Evolutionary conservation across 2,888 invertebrate genomes (phyloP).

Genomic region (Drosophila silvestris): DNA sequence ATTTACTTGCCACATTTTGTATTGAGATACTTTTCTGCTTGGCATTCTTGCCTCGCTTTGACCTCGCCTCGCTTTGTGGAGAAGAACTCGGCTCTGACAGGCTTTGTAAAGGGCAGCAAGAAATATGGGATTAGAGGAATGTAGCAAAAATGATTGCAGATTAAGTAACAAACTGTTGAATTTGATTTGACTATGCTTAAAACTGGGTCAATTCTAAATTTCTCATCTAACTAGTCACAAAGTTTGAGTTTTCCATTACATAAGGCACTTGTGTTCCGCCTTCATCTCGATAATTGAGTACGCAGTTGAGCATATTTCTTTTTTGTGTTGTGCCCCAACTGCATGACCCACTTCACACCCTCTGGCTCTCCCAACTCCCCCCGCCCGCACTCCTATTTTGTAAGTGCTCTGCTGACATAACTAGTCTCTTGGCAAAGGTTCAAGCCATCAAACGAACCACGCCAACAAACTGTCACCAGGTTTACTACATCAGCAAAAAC

Average conservation of each 20-base stretch:
- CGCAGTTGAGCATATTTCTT: conserved; percentile 37
- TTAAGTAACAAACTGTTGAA: conserved; percentile 48
- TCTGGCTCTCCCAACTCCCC: not conserved
- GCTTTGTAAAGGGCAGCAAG: conserved; percentile 45
- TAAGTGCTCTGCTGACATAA: conserved; percentile 64
- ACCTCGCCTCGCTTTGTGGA: conserved; percentile 32
- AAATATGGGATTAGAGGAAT: conserved; percentile 28
- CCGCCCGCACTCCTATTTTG: not conserved
- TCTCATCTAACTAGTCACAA: not conserved
- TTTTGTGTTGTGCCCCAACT: conserved; percentile 9
- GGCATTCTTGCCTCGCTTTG: conserved; percentile 44
- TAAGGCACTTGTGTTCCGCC: not conserved
- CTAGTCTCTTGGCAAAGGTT: conserved; percentile 65
- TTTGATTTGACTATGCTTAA: conserved; percentile 9
- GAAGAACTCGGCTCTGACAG: conserved; percentile 56
- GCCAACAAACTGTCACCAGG: conserved; percentile 37
- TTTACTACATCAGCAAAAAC: conserved; percentile 2
- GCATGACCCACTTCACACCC: conserved; percentile 13
- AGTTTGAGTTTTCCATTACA: not conserved
- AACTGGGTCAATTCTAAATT: conserved; percentile 15
- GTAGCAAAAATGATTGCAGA: conserved; percentile 39
- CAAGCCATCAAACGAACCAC: conserved; percentile 54
- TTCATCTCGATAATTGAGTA: conserved; percentile 48
- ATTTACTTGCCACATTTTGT: conserved; percentile 37
- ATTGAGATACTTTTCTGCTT: conserved; percentile 65